phyloP scores from a whole-genome alignment of 1,140 invertebrate genomes.

The Galleria mellonella region DNA sequence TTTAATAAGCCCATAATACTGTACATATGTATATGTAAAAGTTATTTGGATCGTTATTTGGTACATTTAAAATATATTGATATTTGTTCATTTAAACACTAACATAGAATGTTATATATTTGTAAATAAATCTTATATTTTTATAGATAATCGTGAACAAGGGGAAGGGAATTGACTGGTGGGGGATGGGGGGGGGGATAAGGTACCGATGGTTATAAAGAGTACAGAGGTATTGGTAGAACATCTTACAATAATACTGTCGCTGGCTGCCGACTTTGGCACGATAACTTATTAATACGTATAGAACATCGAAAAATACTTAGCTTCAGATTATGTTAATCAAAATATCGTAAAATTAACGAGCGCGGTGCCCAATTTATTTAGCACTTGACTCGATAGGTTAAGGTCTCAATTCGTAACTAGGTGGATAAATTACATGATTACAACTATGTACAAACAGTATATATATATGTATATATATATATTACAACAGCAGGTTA shows the following conservation, averaged over 20 bases:
- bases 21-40: no score
- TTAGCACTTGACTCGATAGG: no score
- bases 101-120: background rate
- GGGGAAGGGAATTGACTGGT: no score
- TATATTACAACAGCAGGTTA: background rate
- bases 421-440: background rate
- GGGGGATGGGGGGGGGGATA: no score
- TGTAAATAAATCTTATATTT: background rate
- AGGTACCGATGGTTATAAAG: background rate
- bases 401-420: background rate
- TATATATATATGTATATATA: background rate
- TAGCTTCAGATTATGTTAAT: background rate
- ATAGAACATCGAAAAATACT: conserved; percentile 5
- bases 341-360: background rate
- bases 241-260: background rate
- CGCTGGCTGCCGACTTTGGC: background rate
- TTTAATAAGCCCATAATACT: no score
- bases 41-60: no score
- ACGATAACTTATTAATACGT: background rate
- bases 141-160: no score
- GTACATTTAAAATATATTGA: no score
- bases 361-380: background rate
- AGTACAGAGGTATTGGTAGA: background rate
- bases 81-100: no score
- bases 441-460: background rate